Evolutionary conservation across 2,888 invertebrate genomes (phyloP), one percentile per base, ranked within the genome.

Genomic region (Dynastes tityus): DNA sequence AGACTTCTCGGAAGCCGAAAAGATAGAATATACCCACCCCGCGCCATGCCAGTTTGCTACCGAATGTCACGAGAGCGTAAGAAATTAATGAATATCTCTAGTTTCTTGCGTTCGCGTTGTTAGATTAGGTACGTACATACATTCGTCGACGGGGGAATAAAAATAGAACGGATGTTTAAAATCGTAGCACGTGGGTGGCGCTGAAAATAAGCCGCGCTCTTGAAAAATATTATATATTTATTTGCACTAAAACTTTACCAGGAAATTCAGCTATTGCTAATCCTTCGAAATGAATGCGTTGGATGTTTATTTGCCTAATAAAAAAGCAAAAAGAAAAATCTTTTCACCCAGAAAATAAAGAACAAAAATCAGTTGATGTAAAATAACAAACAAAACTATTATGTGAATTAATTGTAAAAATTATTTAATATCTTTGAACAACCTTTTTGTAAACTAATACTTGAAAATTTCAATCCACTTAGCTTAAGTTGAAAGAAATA

Each of bases 101-200:
- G 29, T 6, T 70, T 53, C 29, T 53, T 53, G 37, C 6, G 8
- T 53, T 55, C 32, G 55, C 16, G 55, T 16, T 55, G 16, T 9
- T 58, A 27, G 27, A 61, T 11, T 6, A 61, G 13, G 16, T 53
- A 53, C 2, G 16, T 53, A 13, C n/a, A 51, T 13, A 51, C 2
- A 51, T 51, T 1, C n/a, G 51, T 51, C 51, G n/a, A 51, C 13
- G 53, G 53, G 11, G 13, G 1, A 16, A 61, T 32, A 45, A 61
- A 74, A 74, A 74, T 74, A 74, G 73, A 74, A 61, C 61, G 49
- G 58, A 61, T 61, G 73, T 74, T 61, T 74, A 58, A 74, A 74
- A 74, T 13, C 58, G 73, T 27, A 40, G 11, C 61, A 58, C 73
- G 73, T 74, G 61, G 73, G 73, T 27, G 61, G 73, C 32, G 22